phyloP scores from a whole-genome alignment of 1,140 invertebrate species.

The Zaprionus tsacasi region DNA sequence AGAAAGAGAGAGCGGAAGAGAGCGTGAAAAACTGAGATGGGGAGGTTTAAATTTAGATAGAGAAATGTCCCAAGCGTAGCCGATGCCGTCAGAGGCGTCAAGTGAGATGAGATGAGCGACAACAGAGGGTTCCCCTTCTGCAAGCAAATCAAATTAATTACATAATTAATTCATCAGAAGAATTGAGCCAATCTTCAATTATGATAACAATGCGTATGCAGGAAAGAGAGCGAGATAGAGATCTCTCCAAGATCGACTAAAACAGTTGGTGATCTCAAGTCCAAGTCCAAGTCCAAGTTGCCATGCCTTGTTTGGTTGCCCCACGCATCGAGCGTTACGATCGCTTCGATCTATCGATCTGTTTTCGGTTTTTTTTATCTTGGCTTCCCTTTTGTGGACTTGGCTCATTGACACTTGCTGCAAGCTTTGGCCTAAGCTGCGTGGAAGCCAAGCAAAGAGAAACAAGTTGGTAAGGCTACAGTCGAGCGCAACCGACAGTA shows the following conservation, averaged over 20 bases:
- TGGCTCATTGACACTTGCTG: slow-evolving; percentile 32
- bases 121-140: not conserved
- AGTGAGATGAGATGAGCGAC: not conserved
- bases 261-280: slow-evolving; percentile 40
- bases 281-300: slow-evolving; percentile 12
- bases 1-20: not conserved
- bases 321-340: slow-evolving; percentile 33
- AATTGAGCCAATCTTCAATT: not conserved
- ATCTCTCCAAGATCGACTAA: not conserved
- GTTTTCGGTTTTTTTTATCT: not conserved
- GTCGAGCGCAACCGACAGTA: too few relatives aligned
- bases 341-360: slow-evolving; percentile 8
- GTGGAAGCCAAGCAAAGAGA: not conserved
- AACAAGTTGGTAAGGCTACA: too few relatives aligned
- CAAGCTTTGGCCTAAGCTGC: not conserved
- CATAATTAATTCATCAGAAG: slow-evolving; percentile 47
- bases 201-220: not conserved
- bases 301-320: slow-evolving; percentile 25
- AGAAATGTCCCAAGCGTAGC: slow-evolving; percentile 32
- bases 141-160: slow-evolving; percentile 41
- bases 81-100: not conserved
- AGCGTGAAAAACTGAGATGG: slow-evolving; percentile 28
- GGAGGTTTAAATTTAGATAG: slow-evolving; percentile 39
- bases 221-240: not conserved
- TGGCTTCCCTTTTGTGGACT: slow-evolving; percentile 19